phyloP scores from a whole-genome alignment of 2,797 vertebrate genomes.

The Epinephelus malabaricus region DNA sequence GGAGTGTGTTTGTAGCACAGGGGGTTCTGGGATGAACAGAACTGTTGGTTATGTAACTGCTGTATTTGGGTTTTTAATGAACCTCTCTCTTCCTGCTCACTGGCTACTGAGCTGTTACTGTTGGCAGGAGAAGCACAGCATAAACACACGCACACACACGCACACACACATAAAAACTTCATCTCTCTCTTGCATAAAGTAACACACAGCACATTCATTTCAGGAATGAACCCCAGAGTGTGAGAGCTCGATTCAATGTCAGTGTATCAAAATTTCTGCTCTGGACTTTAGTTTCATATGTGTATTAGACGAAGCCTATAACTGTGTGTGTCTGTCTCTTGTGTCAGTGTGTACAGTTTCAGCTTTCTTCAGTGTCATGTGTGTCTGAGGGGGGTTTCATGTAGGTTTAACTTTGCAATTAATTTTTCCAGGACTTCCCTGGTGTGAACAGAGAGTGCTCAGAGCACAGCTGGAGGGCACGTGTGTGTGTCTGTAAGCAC shows the following conservation, averaged over 20 bases:
- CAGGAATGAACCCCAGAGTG: conserved; percentile 46
- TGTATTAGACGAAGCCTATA: conserved; percentile 11
- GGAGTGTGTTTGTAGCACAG: conserved; percentile 67
- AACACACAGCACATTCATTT: conserved; percentile 58
- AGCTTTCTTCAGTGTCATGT: conserved; percentile 43
- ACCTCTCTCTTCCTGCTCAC: conserved; percentile 80
- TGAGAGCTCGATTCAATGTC: conserved; percentile 55
- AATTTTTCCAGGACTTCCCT: conserved; percentile 78
- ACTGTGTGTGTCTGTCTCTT: neutral
- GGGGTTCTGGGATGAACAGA: conserved; percentile 78
- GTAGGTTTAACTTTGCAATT: conserved; percentile 65
- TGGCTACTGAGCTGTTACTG: conserved; percentile 83
- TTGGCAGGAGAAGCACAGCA: conserved; percentile 80
- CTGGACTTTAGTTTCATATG: conserved; percentile 31
- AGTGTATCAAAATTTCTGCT: conserved; percentile 16
- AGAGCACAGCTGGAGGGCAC: conserved; percentile 57
- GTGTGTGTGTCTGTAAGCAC: conserved; percentile 26
- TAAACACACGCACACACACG: conserved; percentile 63
- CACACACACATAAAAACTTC: conserved; percentile 49
- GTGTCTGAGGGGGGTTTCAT: conserved; percentile 56
- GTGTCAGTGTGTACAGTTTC: conserved; percentile 16
- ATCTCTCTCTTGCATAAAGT: conserved; percentile 50
- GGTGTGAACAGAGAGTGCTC: conserved; percentile 78
- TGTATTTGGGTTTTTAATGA: conserved; percentile 86
- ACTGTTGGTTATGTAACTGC: conserved; percentile 83